A percentile compares a stretch with the other conserved stretches of the same genome.
Evolutionary conservation across 1,140 invertebrate genomes (phyloP).

Genomic region (Drosophila mayri): DNA sequence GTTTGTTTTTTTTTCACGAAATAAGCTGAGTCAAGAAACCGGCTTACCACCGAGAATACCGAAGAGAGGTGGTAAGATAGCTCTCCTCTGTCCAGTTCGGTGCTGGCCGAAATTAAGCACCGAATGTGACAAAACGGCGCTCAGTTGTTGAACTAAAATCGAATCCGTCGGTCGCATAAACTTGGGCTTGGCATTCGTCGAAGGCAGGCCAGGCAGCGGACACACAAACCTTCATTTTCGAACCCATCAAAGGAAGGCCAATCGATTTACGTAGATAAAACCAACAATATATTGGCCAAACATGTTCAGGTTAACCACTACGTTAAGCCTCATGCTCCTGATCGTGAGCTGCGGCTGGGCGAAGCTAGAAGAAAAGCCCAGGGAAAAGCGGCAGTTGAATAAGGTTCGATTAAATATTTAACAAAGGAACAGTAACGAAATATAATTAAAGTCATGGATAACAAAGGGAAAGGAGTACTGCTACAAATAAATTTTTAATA

Average conservation of each 20-base stretch:
- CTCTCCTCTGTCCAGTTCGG: conserved; percentile 25
- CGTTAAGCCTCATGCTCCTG: conserved; percentile 32
- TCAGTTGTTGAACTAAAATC: conserved; percentile 69
- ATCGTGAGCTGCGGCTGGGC: conserved; percentile 33
- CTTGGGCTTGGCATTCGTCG: conserved; percentile 51
- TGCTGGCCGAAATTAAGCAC: conserved; percentile 55
- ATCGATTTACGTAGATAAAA: conserved; percentile 50
- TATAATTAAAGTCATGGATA: background rate
- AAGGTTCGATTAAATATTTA: conserved; percentile 40
- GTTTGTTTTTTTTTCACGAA: conserved; percentile 2
- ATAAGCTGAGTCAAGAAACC: conserved; percentile 59
- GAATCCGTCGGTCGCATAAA: conserved; percentile 64
- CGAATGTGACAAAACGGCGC: conserved; percentile 64
- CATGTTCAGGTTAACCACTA: conserved; percentile 46
- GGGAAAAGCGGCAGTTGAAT: conserved; percentile 51
- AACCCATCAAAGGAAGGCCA: conserved; percentile 58
- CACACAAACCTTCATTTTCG: conserved; percentile 34
- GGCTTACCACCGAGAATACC: conserved; percentile 61
- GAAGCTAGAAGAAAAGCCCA: conserved; percentile 5
- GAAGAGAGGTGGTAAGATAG: conserved; percentile 28
- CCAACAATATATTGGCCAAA: conserved; percentile 1
- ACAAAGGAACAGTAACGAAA: background rate
- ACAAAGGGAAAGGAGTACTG: background rate
- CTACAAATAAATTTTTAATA: background rate
- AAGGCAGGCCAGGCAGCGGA: conserved; percentile 19